Conservation (phyloP, 1,140 invertebrate genomes). For the Musca domestica region DNA sequence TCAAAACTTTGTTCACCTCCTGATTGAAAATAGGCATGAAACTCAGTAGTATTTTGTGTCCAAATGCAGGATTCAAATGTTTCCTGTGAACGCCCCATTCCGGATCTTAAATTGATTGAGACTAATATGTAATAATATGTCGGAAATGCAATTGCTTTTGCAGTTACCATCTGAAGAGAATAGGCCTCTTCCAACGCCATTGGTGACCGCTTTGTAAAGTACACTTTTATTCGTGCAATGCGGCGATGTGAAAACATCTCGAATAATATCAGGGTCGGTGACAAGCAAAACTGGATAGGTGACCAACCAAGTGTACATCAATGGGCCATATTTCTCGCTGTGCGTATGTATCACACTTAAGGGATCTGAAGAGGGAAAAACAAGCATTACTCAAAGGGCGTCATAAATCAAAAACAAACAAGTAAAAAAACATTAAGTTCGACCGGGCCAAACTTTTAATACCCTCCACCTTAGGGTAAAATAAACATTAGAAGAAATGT, state of each 20-base stretch:
- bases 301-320: slow-evolving; percentile 45
- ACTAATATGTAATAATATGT: not conserved
- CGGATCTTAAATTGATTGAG: slow-evolving; percentile 26
- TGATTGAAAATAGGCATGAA: slow-evolving; percentile 40
- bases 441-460: too few relatives aligned
- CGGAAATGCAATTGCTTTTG: not conserved
- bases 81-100: slow-evolving; percentile 35
- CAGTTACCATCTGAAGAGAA: slow-evolving; percentile 39
- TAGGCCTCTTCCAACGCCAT: slow-evolving; percentile 40
- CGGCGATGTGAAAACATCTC: slow-evolving; percentile 46
- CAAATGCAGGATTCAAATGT: slow-evolving; percentile 36
- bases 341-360: too few relatives aligned
- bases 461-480: too few relatives aligned
- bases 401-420: too few relatives aligned
- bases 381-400: too few relatives aligned
- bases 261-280: slow-evolving; percentile 39
- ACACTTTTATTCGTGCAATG: slow-evolving; percentile 46
- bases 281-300: slow-evolving; percentile 43
- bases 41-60: slow-evolving; percentile 33
- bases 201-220: slow-evolving; percentile 43
- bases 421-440: too few relatives aligned
- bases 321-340: slow-evolving; percentile 31
- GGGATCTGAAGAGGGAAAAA: too few relatives aligned
- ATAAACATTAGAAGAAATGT: too few relatives aligned
- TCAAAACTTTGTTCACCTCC: slow-evolving; percentile 27